Percentiles rank a stretch among this genome's conserved stretches.
Evolutionary conservation across 2,888 invertebrate species (phyloP).

Genomic region (Electrophaes corylata): DNA sequence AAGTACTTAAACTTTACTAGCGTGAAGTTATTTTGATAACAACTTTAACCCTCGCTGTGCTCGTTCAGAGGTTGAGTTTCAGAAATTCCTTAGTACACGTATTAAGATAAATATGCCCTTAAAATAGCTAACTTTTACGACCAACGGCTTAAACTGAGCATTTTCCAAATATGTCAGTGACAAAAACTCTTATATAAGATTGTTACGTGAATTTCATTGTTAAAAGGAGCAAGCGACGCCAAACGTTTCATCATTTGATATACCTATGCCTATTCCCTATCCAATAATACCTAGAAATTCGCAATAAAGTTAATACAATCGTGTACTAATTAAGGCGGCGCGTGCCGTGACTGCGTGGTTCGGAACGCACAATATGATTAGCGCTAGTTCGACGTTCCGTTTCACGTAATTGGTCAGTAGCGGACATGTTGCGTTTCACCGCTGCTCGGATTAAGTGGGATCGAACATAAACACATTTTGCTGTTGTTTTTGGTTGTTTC

Average conservation of each 20-base stretch:
- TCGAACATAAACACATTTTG: conserved; percentile 1
- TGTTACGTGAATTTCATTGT: too few relatives aligned
- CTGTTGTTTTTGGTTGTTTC: conserved; percentile 14
- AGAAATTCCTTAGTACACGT: too few relatives aligned
- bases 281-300: conserved; percentile 1
- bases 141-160: too few relatives aligned
- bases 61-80: too few relatives aligned
- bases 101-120: too few relatives aligned
- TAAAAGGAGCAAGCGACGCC: neutral
- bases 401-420: conserved; percentile 24
- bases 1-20: too few relatives aligned
- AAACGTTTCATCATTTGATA: neutral
- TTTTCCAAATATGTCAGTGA: too few relatives aligned
- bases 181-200: too few relatives aligned
- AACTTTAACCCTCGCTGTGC: too few relatives aligned
- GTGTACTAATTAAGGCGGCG: conserved; percentile 20
- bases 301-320: conserved; percentile 19
- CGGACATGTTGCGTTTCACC: conserved; percentile 13
- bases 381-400: conserved; percentile 24
- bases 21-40: too few relatives aligned
- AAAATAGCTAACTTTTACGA: too few relatives aligned
- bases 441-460: conserved; percentile 7
- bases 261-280: neutral
- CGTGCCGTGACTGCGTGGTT: conserved; percentile 34
- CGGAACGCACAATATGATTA: conserved; percentile 26